phyloP scores from a whole-genome alignment of 2,797 vertebrate genomes.

The Pangasius mekongensis region DNA sequence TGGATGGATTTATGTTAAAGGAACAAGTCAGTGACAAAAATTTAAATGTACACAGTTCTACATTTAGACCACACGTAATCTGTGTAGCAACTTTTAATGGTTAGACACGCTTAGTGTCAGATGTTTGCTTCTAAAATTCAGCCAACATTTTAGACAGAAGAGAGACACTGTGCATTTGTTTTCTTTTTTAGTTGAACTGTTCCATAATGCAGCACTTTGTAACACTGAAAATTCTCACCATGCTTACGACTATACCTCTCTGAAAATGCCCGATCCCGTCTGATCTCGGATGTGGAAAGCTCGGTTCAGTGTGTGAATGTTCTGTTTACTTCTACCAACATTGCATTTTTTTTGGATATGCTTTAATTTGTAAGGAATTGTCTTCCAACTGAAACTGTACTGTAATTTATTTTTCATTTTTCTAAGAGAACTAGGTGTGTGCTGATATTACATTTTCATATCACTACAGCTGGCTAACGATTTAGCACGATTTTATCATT shows the following conservation, averaged over 20 bases:
- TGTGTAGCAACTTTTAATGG: neutral
- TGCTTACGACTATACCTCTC: neutral
- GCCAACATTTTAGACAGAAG: neutral
- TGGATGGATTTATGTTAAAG: neutral
- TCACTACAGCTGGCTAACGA: neutral
- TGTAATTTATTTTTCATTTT: constrained; percentile 6
- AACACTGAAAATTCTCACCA: neutral
- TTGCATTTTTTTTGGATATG: neutral
- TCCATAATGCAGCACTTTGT: neutral
- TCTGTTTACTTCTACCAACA: too few relatives aligned
- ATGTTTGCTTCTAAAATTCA: neutral
- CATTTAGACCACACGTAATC: neutral
- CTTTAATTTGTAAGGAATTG: neutral
- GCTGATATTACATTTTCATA: neutral
- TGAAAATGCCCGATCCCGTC: neutral
- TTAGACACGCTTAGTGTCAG: neutral
- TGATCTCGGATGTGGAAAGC: neutral
- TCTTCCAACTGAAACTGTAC: neutral
- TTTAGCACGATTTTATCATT: neutral
- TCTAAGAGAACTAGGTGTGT: constrained; percentile 5
- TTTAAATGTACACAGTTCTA: neutral
- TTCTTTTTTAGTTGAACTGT: neutral
- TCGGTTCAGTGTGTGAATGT: neutral
- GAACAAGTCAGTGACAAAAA: neutral
- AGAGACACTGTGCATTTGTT: neutral